Percentiles rank a stretch among this genome's conserved stretches.
phyloP scores from a whole-genome alignment of 1,140 invertebrate species.

The Contarinia nasturtii region DNA sequence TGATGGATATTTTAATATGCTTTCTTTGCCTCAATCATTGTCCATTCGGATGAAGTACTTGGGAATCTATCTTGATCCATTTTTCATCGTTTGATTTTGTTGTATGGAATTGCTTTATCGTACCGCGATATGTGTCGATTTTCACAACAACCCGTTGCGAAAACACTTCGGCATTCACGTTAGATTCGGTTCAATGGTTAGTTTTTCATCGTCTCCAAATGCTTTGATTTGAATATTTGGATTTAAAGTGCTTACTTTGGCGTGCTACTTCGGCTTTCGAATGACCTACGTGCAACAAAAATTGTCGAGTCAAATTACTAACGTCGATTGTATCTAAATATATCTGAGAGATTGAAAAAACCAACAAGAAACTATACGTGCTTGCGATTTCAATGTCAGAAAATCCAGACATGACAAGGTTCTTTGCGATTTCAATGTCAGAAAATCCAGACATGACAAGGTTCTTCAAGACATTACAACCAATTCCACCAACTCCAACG shows the following conservation, averaged over 20 bases:
- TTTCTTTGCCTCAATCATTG: too few relatives aligned
- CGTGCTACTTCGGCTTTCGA: slow-evolving; percentile 80
- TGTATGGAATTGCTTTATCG: too few relatives aligned
- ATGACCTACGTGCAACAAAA: slow-evolving; percentile 96
- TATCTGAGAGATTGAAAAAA: slow-evolving; percentile 79
- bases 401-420: slow-evolving; percentile 89
- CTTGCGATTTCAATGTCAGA: slow-evolving; percentile 85
- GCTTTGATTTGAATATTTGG: slow-evolving; percentile 72
- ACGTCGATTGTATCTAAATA: slow-evolving; percentile 99
- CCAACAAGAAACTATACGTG: too few relatives aligned
- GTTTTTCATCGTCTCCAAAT: slow-evolving; percentile 14
- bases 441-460: slow-evolving; percentile 85
- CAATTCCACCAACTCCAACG: slow-evolving; percentile 97
- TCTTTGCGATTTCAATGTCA: slow-evolving; percentile 88
- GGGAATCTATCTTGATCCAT: too few relatives aligned
- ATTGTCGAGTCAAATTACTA: slow-evolving; percentile 97
- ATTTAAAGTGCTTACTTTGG: slow-evolving; percentile 81
- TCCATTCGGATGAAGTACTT: too few relatives aligned
- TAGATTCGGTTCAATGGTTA: not conserved
- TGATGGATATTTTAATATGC: too few relatives aligned
- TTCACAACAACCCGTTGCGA: too few relatives aligned
- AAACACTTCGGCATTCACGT: not conserved
- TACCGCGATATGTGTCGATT: too few relatives aligned
- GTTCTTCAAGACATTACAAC: slow-evolving; percentile 97
- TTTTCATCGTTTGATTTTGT: too few relatives aligned